Percentiles rank a stretch among this genome's conserved stretches.
phyloP scores from a whole-genome alignment of 2,113 vertebrate species.

The Phalacrocorax carbo region DNA sequence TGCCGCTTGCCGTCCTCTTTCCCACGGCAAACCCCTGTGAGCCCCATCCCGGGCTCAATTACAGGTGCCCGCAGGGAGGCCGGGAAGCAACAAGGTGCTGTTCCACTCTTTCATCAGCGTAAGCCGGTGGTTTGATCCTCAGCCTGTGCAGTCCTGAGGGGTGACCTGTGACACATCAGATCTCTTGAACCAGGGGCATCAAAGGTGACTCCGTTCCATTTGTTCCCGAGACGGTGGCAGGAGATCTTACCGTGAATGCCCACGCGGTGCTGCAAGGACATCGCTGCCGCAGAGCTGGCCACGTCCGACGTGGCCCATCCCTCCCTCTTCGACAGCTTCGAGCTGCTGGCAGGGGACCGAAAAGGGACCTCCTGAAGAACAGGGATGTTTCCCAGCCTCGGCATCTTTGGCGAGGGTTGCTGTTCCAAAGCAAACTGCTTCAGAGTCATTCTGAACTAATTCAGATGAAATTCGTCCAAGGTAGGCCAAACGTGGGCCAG shows the following conservation, averaged over 20 bases:
- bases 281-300: rapidly evolving
- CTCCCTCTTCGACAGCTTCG: not conserved
- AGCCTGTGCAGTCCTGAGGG: not conserved
- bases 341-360: not conserved
- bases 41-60: not conserved
- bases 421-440: not conserved
- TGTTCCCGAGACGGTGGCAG: not conserved
- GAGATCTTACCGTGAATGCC: not conserved
- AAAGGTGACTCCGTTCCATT: not conserved
- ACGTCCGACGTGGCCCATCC: rapidly evolving
- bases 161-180: not conserved
- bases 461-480: not conserved
- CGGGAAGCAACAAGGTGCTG: not conserved
- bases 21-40: rapidly evolving
- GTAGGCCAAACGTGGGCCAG: not conserved
- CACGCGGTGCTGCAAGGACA: not conserved
- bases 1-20: not conserved
- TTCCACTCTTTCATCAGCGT: not conserved
- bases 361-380: not conserved
- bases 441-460: not conserved
- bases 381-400: not conserved
- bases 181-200: not conserved
- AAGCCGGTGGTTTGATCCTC: not conserved
- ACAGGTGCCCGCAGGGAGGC: too few species aligned
- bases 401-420: not conserved